Conservation (phyloP, 2,113 vertebrate species). For the Circaetus gallicus region DNA sequence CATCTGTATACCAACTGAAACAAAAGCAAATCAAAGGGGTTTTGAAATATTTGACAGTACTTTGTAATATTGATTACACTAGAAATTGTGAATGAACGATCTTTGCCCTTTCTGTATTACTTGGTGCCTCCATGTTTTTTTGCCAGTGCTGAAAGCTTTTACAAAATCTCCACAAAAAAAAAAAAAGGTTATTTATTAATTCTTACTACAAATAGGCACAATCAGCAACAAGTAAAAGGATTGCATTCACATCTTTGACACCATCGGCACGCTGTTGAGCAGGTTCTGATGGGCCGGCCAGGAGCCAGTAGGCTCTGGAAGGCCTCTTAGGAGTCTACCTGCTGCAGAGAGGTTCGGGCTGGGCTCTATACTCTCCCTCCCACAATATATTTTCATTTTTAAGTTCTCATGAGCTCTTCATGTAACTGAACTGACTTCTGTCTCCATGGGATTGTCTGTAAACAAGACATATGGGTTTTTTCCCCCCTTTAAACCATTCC, state of each 20-base stretch:
- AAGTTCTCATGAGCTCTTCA: not conserved
- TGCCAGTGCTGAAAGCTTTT: not conserved
- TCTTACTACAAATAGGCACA: not conserved
- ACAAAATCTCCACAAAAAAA: not conserved
- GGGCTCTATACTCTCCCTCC: not conserved
- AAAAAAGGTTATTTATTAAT: not conserved
- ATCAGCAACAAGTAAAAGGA: not conserved
- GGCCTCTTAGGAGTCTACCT: not conserved
- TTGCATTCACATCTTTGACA: not conserved
- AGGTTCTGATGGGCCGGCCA: not conserved
- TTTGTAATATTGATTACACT: not conserved
- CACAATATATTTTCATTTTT: not conserved
- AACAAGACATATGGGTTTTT: not conserved
- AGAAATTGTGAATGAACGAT: not conserved
- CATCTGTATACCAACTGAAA: not conserved
- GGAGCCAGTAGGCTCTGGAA: not conserved
- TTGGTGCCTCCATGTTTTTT: rapidly evolving
- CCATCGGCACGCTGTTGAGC: rapidly evolving
- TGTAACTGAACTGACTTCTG: not conserved
- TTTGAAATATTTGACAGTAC: not conserved
- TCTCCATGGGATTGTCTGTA: not conserved
- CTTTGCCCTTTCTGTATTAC: not conserved
- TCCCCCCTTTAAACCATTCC: not conserved
- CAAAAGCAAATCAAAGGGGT: not conserved
- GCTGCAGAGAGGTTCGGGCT: not conserved